Evolutionary conservation across 2,888 invertebrate species (phyloP), one percentile per base, ranked within the genome.

Genomic region (Hypsopygia costalis): DNA sequence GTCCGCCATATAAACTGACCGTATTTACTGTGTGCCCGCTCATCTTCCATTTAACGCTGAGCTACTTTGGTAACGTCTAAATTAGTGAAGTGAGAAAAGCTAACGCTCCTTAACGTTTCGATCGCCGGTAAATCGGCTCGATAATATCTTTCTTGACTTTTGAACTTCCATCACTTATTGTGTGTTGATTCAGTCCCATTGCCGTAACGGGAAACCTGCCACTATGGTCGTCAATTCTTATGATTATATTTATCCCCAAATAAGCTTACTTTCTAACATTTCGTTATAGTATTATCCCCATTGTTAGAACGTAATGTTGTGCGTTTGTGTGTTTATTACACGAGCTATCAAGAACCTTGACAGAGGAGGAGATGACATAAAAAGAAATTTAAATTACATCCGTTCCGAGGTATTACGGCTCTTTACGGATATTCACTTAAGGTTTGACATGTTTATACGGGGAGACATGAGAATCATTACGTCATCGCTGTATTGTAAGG

Each of bases 71-170:
- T 74, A 80, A 86, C 81, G 75, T 81, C 83, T 83, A 85, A 85
- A 87, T 87, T 87, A 85, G 85, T 81, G 55, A 78, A 80, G 86
- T 85, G 86, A 86, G 85, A 86, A 86, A 85, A 82, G 82, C 78
- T 81, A 76, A 80, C 78, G 80, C 77, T 77, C 75, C 76, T 82
- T 78, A 81, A 77, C 75, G 63, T 72, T 75, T 68, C 74, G 74
- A 83, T 85, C 69, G 80, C 53, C 71, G 68, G 77, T 85, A 82
- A 82, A 85, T 86, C 76, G 77, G 58, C 60, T 72, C 71, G 81
- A 82, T 87, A 83, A 83, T 75, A 76, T 81, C 77, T 77, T 71
- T 74, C 78, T 79, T 68, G 74, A 71, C 66, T 75, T 62, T 69
- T 59, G 58, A 64, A 68, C 73, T 74, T 57, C 64, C 74, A 72